Conservation (phyloP, 2,797 vertebrate species). For the Nyctibius grandis region DNA sequence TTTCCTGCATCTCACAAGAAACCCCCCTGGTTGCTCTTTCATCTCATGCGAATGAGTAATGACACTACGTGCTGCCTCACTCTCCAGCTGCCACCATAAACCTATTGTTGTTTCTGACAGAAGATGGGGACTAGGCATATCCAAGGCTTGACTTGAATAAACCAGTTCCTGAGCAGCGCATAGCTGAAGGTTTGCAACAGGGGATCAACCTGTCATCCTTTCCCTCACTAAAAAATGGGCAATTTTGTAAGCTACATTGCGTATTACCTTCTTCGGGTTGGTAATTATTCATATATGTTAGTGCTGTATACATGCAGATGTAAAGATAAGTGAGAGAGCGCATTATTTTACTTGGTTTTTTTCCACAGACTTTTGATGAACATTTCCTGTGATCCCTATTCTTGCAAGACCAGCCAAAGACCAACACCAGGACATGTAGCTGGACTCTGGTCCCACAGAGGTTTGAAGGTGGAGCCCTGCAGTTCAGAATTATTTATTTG, state of each 20-base stretch:
- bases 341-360: neutral
- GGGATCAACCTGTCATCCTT: neutral
- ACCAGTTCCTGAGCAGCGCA: neutral
- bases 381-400: neutral
- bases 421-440: neutral
- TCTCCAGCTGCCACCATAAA: neutral
- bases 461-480: neutral
- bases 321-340: neutral
- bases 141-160: neutral
- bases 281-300: neutral
- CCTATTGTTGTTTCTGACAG: neutral
- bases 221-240: neutral
- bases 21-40: neutral
- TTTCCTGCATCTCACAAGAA: neutral
- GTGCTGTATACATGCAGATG: neutral
- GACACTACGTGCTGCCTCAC: accelerated
- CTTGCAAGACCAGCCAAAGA: neutral
- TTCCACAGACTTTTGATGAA: neutral
- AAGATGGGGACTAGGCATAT: neutral
- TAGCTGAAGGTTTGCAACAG: neutral
- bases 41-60: neutral
- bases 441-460: neutral
- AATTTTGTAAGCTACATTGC: neutral
- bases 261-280: neutral
- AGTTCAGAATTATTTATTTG: neutral